Base-by-base conservation (phyloP, 2,797 vertebrate genomes). In the Siniperca scherzeri region DNA sequence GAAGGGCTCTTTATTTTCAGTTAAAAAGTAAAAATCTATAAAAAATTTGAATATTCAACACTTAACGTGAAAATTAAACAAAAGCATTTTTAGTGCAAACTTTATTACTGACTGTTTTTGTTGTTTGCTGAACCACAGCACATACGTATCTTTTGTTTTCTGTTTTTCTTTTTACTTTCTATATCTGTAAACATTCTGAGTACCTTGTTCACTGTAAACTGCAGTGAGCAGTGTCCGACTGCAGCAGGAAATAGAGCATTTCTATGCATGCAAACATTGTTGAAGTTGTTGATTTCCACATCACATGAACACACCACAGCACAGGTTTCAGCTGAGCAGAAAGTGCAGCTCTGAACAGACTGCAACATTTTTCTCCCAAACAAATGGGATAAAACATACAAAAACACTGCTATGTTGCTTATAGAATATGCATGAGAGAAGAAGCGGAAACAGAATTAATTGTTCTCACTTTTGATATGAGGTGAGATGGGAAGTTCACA, bases 361-460 rank as follows among this genome's bases (percentile, higher is more conserved):
- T 60, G 44, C 17, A 77, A 13, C 44, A n/a, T 70, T 71, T 2
- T 4, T 19, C 5, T n/a, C 16, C 2, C 3, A 74, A 75, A 65
- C 73, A 56, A 65, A 44, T 40, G 22, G 17, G 57, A 59, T 65
- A 61, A 60, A 80, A 67, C 60, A 40, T 73, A 33, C 64, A 53
- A 48, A 59, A 48, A 44, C 40, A 62, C 1, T 27, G 5, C 22
- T 30, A 14, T 52, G n/a, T 10, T 69, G 30, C 17, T n/a, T 40
- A 22, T 67, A 48, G 14, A 50, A 74, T 65, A 59, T 74, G 33
- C 30, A 64, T 57, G n/a, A 69, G 42, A 73, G 69, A 25, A 65
- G 56, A 50, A 17, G 2, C 42, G 48, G 40, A 56, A 44, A 55
- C 9, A 52, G n/a, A n/a, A 27, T 27, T 27, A 27, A 27, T 27